Conservation (phyloP, 2,797 vertebrate species). For the Scleropages formosus region DNA sequence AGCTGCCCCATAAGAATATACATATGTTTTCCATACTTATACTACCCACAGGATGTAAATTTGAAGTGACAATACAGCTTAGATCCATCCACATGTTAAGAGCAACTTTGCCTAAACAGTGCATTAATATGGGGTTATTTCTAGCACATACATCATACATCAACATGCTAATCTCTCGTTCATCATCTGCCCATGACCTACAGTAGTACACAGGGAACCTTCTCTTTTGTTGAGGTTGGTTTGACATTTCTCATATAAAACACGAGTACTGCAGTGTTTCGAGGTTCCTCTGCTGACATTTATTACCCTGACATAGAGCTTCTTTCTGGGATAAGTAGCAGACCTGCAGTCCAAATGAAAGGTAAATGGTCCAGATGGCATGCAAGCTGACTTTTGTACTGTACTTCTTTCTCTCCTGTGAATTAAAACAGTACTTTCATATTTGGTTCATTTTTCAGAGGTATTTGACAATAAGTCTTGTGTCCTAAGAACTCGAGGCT, state of each 20-base stretch:
- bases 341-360: not conserved
- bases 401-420: not conserved
- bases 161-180: not conserved
- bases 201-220: not conserved
- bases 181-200: not conserved
- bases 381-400: not conserved
- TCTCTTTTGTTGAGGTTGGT: not conserved
- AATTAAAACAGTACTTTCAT: too few species aligned
- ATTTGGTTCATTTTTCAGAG: too few species aligned
- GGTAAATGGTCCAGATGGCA: not conserved
- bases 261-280: not conserved
- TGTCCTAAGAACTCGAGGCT: too few species aligned
- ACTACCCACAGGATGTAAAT: too few species aligned
- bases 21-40: too few species aligned
- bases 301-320: not conserved
- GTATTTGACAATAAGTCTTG: too few species aligned
- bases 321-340: not conserved
- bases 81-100: too few species aligned
- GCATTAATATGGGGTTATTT: not conserved
- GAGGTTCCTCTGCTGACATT: not conserved
- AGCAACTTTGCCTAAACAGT: not conserved
- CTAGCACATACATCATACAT: not conserved
- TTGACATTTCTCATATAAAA: conserved; percentile 14
- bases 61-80: too few species aligned
- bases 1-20: too few species aligned